Conservation (phyloP, 2,888 invertebrate species). For the Barypeithes pellucidus region DNA sequence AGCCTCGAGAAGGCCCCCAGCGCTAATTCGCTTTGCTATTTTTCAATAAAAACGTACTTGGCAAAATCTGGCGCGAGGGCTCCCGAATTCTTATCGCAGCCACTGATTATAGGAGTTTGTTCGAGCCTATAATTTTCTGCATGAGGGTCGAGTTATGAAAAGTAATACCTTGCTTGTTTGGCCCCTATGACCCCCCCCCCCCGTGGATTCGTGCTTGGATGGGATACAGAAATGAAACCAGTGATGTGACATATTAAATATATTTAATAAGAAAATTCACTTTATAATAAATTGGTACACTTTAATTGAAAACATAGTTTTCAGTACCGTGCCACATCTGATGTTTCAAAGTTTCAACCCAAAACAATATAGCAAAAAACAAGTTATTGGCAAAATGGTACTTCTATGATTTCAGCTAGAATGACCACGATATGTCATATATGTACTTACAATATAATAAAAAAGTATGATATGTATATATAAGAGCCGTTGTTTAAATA, state of each 20-base stretch:
- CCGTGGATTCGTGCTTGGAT: too few species aligned
- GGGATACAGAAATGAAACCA: constrained; percentile 16
- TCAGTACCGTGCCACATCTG: constrained; percentile 14
- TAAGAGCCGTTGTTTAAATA: constrained; percentile 59
- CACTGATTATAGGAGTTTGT: too few species aligned
- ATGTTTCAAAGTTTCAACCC: background rate
- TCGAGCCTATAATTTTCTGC: too few species aligned
- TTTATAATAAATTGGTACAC: constrained; percentile 61
- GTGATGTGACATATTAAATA: constrained; percentile 61
- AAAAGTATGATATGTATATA: constrained; percentile 68
- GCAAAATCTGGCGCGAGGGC: too few species aligned
- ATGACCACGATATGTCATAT: constrained; percentile 34
- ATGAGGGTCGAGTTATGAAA: too few species aligned
- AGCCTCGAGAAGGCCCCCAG: too few species aligned
- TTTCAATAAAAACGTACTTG: too few species aligned
- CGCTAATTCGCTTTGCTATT: too few species aligned
- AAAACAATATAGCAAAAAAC: constrained; percentile 6
- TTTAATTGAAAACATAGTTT: constrained; percentile 56
- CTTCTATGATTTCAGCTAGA: constrained; percentile 36
- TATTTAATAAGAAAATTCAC: constrained; percentile 69
- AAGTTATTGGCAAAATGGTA: constrained; percentile 17
- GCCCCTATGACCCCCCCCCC: too few species aligned
- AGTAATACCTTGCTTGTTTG: too few species aligned
- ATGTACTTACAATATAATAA: constrained; percentile 58
- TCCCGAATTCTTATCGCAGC: too few species aligned